Percentiles rank a stretch among this genome's conserved stretches.
These are phyloP conservation scores for Cataglyphis cursor DNA, from an alignment of 2,888 invertebrate genomes.

Conservation along the genomic window DNA sequence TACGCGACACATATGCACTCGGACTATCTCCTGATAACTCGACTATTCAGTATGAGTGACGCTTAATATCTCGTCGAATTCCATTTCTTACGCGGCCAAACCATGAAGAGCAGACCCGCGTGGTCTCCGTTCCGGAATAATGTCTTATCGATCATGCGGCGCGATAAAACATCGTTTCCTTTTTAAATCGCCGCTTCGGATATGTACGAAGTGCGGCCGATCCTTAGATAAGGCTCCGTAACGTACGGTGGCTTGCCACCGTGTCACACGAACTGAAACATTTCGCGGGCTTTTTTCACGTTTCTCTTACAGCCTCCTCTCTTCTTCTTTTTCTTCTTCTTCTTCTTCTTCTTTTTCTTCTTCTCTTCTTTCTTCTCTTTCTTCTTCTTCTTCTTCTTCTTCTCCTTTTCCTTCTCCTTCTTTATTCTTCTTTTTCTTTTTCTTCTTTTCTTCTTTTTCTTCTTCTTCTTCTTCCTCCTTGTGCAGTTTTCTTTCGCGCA, in stretches of 20 bases:
- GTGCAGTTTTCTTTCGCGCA: slow-evolving; percentile 64
- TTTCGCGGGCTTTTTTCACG: slow-evolving; percentile 64
- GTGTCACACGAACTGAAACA: slow-evolving; percentile 68
- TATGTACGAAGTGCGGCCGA: slow-evolving; percentile 68
- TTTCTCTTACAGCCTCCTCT: slow-evolving; percentile 33
- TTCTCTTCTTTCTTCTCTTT: no score
- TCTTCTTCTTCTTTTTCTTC: slow-evolving; percentile 46
- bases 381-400: slow-evolving; percentile 10
- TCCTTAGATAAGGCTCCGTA: slow-evolving; percentile 66
- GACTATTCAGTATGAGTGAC: slow-evolving; percentile 46
- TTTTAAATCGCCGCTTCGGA: slow-evolving; percentile 73
- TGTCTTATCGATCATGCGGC: slow-evolving; percentile 70
- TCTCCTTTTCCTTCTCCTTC: no score
- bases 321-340: slow-evolving; percentile 36
- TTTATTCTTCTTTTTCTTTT: slow-evolving; percentile 25
- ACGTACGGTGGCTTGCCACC: slow-evolving; percentile 58
- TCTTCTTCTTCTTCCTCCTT: background rate
- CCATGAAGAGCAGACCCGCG: slow-evolving; percentile 53
- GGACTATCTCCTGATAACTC: slow-evolving; percentile 24
- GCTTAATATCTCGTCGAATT: slow-evolving; percentile 62
- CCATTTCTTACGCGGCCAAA: slow-evolving; percentile 66
- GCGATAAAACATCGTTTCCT: slow-evolving; percentile 70
- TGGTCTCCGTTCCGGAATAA: slow-evolving; percentile 64
- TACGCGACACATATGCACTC: slow-evolving; percentile 23
- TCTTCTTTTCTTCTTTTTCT: background rate